Evolutionary conservation across 2,888 invertebrate genomes (phyloP).

Genomic region (Eudasyphora cyanicolor): DNA sequence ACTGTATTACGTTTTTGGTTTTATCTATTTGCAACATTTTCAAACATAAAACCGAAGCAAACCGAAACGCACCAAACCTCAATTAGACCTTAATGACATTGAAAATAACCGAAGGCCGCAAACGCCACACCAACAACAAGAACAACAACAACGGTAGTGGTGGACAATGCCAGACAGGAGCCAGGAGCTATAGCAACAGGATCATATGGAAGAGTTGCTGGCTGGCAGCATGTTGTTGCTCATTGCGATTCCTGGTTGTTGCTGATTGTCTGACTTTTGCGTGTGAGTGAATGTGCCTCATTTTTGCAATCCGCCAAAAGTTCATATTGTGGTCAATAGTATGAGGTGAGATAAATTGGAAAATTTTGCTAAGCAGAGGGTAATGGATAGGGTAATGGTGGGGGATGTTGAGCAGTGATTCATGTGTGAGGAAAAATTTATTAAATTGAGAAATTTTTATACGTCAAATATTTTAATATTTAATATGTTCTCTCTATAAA

Average conservation of each 20-base stretch:
- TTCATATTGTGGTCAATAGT: conserved; percentile 28
- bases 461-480: no score
- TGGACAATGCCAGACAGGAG: no score
- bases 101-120: conserved; percentile 51
- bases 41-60: no score
- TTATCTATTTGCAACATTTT: conserved; percentile 25
- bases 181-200: not conserved
- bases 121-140: conserved; percentile 16
- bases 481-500: no score
- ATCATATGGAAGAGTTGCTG: not conserved
- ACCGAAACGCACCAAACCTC: conserved; percentile 47
- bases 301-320: conserved; percentile 13
- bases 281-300: no score
- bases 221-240: not conserved
- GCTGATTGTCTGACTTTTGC: not conserved
- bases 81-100: conserved; percentile 61
- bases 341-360: not conserved
- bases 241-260: not conserved
- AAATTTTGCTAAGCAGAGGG: not conserved
- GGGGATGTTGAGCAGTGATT: not conserved
- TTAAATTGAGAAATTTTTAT: not conserved
- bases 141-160: not conserved
- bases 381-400: not conserved
- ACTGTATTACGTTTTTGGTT: not conserved
- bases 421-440: not conserved